These are phyloP conservation scores for Lepidochitona cinerea DNA, from an alignment of 2,888 invertebrate species.

Conservation along the genomic window DNA sequence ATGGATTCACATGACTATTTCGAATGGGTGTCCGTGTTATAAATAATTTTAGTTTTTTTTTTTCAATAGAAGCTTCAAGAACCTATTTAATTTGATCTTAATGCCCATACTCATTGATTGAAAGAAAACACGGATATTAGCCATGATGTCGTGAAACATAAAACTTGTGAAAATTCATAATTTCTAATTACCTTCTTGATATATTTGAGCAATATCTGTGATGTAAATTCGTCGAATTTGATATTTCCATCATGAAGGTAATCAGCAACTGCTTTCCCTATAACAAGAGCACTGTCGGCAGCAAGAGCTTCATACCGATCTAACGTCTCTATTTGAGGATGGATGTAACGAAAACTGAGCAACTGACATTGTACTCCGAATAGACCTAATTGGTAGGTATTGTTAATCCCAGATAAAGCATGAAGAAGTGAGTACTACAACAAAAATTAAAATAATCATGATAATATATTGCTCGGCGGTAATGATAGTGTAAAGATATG, in stretches of 20 bases:
- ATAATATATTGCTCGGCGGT: too few relatives aligned
- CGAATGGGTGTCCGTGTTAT: too few relatives aligned
- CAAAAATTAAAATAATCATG: too few relatives aligned
- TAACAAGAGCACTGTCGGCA: slow-evolving; percentile 44
- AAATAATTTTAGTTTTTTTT: too few relatives aligned
- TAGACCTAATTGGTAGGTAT: slow-evolving; percentile 52
- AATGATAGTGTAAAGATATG: too few relatives aligned
- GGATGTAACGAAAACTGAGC: slow-evolving; percentile 50
- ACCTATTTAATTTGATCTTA: too few relatives aligned
- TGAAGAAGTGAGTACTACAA: slow-evolving; percentile 42
- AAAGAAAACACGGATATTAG: too few relatives aligned
- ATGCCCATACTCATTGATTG: too few relatives aligned
- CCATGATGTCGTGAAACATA: too few relatives aligned
- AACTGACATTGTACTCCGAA: slow-evolving; percentile 49
- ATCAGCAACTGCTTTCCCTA: slow-evolving; percentile 41
- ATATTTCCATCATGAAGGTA: slow-evolving; percentile 35
- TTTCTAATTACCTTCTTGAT: not conserved
- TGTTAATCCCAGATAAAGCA: slow-evolving; percentile 40
- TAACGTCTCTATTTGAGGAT: slow-evolving; percentile 10
- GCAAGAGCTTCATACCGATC: slow-evolving; percentile 20
- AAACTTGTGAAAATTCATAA: too few relatives aligned
- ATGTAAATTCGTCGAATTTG: slow-evolving; percentile 13
- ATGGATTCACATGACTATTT: too few relatives aligned
- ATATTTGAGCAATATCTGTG: not conserved
- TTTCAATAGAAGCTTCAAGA: too few relatives aligned